phyloP scores from a whole-genome alignment of 2,797 vertebrate species.

The Falco concolor region DNA sequence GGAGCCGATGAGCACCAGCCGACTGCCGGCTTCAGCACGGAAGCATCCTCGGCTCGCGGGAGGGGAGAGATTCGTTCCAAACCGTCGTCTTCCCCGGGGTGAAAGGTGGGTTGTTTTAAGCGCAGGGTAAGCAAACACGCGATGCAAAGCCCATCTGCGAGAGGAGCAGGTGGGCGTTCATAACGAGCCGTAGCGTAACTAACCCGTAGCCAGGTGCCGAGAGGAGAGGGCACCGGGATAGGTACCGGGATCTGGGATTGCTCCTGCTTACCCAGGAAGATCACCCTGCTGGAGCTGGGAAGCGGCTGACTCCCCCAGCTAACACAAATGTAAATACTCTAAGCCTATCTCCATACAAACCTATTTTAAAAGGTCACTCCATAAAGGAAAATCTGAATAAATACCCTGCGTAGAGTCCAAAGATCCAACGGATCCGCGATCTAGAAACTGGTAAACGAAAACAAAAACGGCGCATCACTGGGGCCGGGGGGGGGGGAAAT shows the following conservation, averaged over 20 bases:
- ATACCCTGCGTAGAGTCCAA: background rate
- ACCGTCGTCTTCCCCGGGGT: background rate
- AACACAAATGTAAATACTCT: background rate
- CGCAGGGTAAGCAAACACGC: background rate
- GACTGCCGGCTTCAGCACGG: fast-evolving
- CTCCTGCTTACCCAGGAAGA: background rate
- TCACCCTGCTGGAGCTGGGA: background rate
- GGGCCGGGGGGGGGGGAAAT: background rate
- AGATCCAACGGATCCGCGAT: background rate
- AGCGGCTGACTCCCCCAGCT: background rate
- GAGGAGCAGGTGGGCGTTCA: too few relatives aligned
- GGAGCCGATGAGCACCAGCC: fast-evolving
- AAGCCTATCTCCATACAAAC: background rate
- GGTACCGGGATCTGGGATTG: background rate
- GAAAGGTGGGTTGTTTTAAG: background rate
- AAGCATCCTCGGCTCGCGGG: background rate
- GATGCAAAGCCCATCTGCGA: background rate
- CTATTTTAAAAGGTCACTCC: background rate
- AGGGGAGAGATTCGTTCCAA: fast-evolving
- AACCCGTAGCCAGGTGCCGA: fast-evolving
- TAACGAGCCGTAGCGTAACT: background rate
- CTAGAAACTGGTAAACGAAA: background rate
- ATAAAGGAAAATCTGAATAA: background rate
- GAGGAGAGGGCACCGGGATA: background rate
- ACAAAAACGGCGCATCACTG: background rate